Conservation (phyloP, 2,888 invertebrate genomes). For the Linyphia triangularis region DNA sequence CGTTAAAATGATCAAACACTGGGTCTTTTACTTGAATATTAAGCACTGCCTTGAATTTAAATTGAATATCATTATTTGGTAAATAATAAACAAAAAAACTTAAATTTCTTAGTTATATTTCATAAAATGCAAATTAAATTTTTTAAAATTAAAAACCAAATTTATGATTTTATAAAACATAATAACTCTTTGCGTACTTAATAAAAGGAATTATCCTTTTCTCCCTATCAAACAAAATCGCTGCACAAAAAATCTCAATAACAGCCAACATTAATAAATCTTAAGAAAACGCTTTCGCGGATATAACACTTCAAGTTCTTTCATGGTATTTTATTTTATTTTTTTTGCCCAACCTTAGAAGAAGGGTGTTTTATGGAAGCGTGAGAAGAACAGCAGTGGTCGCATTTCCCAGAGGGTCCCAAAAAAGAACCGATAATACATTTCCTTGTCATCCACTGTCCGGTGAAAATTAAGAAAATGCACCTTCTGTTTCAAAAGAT, state of each 20-base stretch:
- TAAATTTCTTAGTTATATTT: too few relatives aligned
- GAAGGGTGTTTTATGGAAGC: background rate
- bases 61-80: too few relatives aligned
- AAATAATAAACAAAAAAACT: too few relatives aligned
- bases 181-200: background rate
- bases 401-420: slow-evolving; percentile 17
- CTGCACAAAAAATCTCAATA: background rate
- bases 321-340: slow-evolving; percentile 13
- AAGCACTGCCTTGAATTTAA: too few relatives aligned
- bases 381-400: slow-evolving; percentile 20
- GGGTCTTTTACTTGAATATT: too few relatives aligned
- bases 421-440: slow-evolving; percentile 34
- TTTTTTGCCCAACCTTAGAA: background rate
- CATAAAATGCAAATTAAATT: too few relatives aligned
- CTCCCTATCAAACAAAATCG: background rate
- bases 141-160: too few relatives aligned
- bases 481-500: slow-evolving; percentile 21
- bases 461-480: slow-evolving; percentile 45
- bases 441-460: slow-evolving; percentile 41
- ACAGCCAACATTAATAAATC: background rate
- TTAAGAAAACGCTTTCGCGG: background rate
- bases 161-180: too few relatives aligned
- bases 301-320: slow-evolving; percentile 4
- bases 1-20: too few relatives aligned
- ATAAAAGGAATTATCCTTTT: background rate